Conservation (phyloP, 1,140 invertebrate genomes). For the Drosophila lowei region DNA sequence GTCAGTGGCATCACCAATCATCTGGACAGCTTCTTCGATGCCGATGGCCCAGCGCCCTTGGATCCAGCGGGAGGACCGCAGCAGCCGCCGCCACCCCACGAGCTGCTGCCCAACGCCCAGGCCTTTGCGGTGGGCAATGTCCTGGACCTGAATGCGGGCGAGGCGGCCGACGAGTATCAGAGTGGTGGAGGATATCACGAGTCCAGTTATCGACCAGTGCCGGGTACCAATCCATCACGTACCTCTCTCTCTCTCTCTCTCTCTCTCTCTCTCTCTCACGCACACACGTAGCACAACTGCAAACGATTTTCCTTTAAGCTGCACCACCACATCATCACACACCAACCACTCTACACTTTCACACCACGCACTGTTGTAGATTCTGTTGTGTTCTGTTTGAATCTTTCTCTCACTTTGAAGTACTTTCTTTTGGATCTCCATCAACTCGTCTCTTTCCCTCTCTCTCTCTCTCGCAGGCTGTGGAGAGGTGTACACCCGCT, state of each 20-base stretch:
- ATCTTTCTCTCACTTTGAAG: slow-evolving; percentile 17
- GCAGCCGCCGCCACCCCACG: slow-evolving; percentile 27
- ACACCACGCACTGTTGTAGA: slow-evolving; percentile 24
- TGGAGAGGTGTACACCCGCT: slow-evolving; percentile 92
- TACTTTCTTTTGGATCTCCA: background rate
- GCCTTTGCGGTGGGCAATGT: slow-evolving; percentile 79
- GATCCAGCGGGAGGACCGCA: slow-evolving; percentile 15
- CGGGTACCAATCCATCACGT: slow-evolving; percentile 65
- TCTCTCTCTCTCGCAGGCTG: slow-evolving; percentile 86
- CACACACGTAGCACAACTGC: slow-evolving; percentile 13
- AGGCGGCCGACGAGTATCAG: slow-evolving; percentile 72
- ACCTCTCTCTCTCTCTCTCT: slow-evolving; percentile 30
- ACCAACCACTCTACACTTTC: background rate
- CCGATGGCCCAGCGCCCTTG: slow-evolving; percentile 38
- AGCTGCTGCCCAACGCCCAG: slow-evolving; percentile 59
- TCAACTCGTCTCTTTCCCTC: too few relatives aligned
- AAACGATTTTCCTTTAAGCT: slow-evolving; percentile 30
- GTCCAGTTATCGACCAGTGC: slow-evolving; percentile 77
- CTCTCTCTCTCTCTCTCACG: slow-evolving; percentile 17
- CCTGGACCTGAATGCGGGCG: slow-evolving; percentile 74
- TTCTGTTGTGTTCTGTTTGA: slow-evolving; percentile 13
- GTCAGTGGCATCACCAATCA: slow-evolving; percentile 75
- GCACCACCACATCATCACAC: slow-evolving; percentile 26
- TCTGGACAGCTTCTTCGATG: slow-evolving; percentile 79
- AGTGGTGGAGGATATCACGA: slow-evolving; percentile 54